These are phyloP conservation scores for Malurus splendens DNA, from an alignment of 2,797 vertebrate genomes.

Conservation along the genomic window DNA sequence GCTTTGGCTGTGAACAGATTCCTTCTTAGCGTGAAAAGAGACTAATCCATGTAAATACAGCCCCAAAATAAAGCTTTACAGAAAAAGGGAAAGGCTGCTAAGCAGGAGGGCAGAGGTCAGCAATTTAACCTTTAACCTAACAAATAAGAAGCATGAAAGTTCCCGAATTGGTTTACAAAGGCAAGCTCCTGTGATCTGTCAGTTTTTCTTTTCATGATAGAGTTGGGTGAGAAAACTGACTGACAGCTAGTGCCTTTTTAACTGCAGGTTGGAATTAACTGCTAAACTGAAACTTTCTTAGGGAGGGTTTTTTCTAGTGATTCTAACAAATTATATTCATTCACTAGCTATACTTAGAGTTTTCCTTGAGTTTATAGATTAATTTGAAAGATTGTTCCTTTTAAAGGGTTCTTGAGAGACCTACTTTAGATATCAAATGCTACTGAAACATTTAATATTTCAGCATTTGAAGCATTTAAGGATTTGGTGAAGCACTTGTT, in stretches of 20 bases:
- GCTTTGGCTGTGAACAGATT: constrained; percentile 97
- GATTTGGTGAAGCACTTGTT: constrained; percentile 36
- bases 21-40: constrained; percentile 97
- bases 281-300: constrained; percentile 67
- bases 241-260: constrained; percentile 86
- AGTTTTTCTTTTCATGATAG: constrained; percentile 87
- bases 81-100: constrained; percentile 84
- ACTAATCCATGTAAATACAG: constrained; percentile 99
- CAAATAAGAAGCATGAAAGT: constrained; percentile 99
- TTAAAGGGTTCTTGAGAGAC: not conserved
- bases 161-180: constrained; percentile 99
- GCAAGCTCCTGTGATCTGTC: constrained; percentile 92
- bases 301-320: not conserved
- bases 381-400: not conserved
- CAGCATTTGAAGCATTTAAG: not conserved
- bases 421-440: not conserved
- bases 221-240: constrained; percentile 82
- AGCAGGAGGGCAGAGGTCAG: constrained; percentile 89
- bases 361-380: not conserved
- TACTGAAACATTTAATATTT: constrained; percentile 16
- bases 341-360: not conserved
- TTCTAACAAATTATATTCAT: constrained; percentile 6
- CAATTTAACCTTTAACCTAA: constrained; percentile 99
- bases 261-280: constrained; percentile 73
- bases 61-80: constrained; percentile 93